Evolutionary conservation across 2,797 vertebrate genomes (phyloP).

Genomic region (Passerculus sandwichensis): DNA sequence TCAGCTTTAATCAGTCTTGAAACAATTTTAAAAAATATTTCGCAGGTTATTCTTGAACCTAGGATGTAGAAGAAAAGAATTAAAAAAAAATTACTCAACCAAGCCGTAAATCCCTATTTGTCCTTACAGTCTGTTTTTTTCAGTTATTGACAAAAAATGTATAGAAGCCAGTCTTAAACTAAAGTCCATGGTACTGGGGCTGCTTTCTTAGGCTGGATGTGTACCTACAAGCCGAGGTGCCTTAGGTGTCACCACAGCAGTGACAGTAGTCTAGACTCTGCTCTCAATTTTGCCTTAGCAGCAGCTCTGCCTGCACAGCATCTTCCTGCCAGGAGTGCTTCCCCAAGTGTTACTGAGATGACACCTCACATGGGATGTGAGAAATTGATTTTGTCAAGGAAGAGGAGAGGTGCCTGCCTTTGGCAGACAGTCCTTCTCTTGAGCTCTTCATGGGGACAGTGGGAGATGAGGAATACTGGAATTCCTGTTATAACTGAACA

Average conservation of each 20-base stretch:
- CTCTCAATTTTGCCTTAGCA: neutral
- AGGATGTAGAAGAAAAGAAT: neutral
- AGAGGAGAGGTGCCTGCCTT: neutral
- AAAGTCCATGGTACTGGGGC: neutral
- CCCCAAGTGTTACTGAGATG: neutral
- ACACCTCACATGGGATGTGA: neutral
- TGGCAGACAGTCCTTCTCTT: neutral
- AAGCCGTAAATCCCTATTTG: neutral
- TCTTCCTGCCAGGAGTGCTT: neutral
- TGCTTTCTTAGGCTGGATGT: neutral
- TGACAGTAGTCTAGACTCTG: fast-evolving
- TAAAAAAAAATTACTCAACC: neutral
- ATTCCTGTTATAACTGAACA: neutral
- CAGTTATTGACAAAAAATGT: neutral
- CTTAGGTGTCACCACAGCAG: neutral
- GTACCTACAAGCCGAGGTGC: neutral
- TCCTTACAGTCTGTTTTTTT: neutral
- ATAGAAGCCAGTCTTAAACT: neutral
- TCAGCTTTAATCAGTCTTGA: neutral
- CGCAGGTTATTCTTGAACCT: neutral
- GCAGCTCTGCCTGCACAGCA: neutral
- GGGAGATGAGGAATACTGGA: neutral
- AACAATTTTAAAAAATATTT: neutral
- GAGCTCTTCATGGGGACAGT: neutral
- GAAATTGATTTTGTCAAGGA: neutral